Evolutionary conservation across 1,140 invertebrate species (phyloP).

Genomic region (Himalopsyche phryganea): DNA sequence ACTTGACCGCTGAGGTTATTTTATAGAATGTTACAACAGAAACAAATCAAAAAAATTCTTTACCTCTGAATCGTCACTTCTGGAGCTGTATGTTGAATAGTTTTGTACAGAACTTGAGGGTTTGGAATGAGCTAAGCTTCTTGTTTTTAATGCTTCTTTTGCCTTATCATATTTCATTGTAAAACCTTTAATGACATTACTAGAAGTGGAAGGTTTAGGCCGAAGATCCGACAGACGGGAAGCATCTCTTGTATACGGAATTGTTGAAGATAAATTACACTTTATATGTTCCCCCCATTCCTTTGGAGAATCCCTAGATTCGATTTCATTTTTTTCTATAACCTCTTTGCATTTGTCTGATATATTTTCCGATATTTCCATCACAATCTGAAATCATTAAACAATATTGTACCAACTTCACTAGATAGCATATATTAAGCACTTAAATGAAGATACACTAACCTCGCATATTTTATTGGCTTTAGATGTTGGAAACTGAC

Average conservation of each 20-base stretch:
- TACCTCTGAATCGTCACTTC: no score
- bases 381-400: conserved; percentile 43
- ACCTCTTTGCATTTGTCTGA: conserved; percentile 48
- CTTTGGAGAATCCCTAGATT: conserved; percentile 39
- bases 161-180: conserved; percentile 48
- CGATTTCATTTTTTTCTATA: conserved; percentile 44
- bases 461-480: conserved; percentile 57
- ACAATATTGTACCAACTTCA: no score
- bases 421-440: background rate
- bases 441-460: conserved; percentile 14
- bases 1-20: no score
- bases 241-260: conserved; percentile 37
- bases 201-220: conserved; percentile 43
- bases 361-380: conserved; percentile 44
- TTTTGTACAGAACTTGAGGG: no score
- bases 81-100: no score
- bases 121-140: no score
- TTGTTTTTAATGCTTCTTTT: conserved; percentile 12
- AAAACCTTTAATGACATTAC: conserved; percentile 46
- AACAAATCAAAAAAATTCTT: no score
- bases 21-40: no score
- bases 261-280: conserved; percentile 41
- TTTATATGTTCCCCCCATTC: conserved; percentile 49
- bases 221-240: conserved; percentile 41
- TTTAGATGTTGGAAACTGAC: conserved; percentile 45